phyloP scores from a whole-genome alignment of 2,888 invertebrate genomes.

The Synanthedon andrenaeformis region DNA sequence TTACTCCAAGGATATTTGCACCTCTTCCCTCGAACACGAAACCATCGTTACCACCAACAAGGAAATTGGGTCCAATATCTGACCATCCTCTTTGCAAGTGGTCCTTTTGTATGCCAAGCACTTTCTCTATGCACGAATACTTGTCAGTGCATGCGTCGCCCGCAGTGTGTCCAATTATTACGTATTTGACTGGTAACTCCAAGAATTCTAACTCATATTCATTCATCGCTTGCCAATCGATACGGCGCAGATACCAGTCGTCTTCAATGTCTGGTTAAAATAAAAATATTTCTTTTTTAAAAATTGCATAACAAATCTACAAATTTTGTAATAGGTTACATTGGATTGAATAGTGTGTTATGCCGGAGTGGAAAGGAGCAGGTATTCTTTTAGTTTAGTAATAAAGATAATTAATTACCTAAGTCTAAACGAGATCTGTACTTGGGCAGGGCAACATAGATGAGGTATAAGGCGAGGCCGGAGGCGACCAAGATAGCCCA shows the following conservation, averaged over 20 bases:
- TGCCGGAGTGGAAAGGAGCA: too few relatives aligned
- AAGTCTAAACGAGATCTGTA: slow-evolving; percentile 33
- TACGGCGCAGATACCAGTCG: slow-evolving; percentile 52
- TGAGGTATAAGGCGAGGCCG: slow-evolving; percentile 37
- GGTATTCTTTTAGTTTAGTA: too few relatives aligned
- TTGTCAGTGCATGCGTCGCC: slow-evolving; percentile 24
- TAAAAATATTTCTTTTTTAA: slow-evolving; percentile 3
- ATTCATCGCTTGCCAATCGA: slow-evolving; percentile 50
- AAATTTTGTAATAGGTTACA: background rate
- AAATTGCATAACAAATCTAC: background rate
- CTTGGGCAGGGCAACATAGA: slow-evolving; percentile 25
- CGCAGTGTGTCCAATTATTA: slow-evolving; percentile 46
- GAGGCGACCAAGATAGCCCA: slow-evolving; percentile 46
- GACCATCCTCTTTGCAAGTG: slow-evolving; percentile 27
- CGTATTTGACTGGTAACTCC: slow-evolving; percentile 31
- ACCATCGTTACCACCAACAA: slow-evolving; percentile 39
- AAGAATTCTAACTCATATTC: slow-evolving; percentile 27
- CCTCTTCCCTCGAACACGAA: slow-evolving; percentile 51
- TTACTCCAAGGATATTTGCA: slow-evolving; percentile 37
- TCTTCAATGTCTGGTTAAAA: slow-evolving; percentile 19
- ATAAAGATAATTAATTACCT: slow-evolving; percentile 29
- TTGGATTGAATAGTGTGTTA: background rate
- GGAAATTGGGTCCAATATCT: slow-evolving; percentile 52
- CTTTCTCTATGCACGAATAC: slow-evolving; percentile 31
- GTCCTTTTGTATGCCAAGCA: slow-evolving; percentile 32